Conservation (phyloP, 2,797 vertebrate species). For the Myotis myotis region DNA sequence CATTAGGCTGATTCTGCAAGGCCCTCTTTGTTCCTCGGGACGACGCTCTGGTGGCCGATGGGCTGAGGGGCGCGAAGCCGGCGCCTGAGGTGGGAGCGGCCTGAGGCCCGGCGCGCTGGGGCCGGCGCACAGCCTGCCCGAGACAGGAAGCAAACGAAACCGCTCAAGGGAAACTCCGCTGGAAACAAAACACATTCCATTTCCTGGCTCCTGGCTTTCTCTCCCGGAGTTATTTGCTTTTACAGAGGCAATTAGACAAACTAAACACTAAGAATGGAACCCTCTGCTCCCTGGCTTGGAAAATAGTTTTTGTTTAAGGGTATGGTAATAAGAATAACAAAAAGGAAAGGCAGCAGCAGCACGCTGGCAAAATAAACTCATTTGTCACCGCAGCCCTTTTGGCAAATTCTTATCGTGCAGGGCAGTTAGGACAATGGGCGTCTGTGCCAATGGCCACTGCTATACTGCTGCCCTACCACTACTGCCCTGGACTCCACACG, state of each 20-base stretch:
- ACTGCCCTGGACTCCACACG: neutral
- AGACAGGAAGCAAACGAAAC: slow-evolving; percentile 87
- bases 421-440: slow-evolving; percentile 67
- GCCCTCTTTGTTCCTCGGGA: slow-evolving; percentile 70
- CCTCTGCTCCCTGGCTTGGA: slow-evolving; percentile 45
- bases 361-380: slow-evolving; percentile 56
- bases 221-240: slow-evolving; percentile 83
- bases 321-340: neutral
- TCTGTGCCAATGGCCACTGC: neutral
- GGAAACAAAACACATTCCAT: slow-evolving; percentile 84
- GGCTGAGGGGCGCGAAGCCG: neutral
- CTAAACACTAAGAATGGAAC: slow-evolving; percentile 74
- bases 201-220: slow-evolving; percentile 81
- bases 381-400: neutral
- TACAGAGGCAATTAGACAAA: slow-evolving; percentile 74
- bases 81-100: slow-evolving; percentile 58
- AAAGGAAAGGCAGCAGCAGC: slow-evolving; percentile 44
- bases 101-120: slow-evolving; percentile 67
- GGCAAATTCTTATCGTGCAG: neutral
- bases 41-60: slow-evolving; percentile 42
- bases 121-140: slow-evolving; percentile 68
- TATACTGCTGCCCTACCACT: neutral
- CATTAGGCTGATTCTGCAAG: slow-evolving; percentile 74
- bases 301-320: neutral
- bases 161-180: slow-evolving; percentile 87